Evolutionary conservation across 2,888 invertebrate genomes (phyloP).

Genomic region (Drosophila testacea): DNA sequence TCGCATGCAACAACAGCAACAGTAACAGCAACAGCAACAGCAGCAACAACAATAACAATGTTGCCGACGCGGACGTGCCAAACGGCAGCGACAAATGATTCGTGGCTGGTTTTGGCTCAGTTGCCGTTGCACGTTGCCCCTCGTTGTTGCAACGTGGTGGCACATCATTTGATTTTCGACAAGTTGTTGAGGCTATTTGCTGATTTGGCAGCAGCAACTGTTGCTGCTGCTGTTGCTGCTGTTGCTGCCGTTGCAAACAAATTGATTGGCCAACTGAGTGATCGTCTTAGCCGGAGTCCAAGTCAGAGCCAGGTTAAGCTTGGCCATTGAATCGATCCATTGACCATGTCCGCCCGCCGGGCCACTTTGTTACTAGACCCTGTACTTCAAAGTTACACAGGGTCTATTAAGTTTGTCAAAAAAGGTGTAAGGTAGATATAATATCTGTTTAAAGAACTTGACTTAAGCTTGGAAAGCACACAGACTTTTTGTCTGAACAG

Average conservation of each 20-base stretch:
- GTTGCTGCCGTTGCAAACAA: constrained; percentile 62
- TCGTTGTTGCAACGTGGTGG: constrained; percentile 56
- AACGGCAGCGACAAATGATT: constrained; percentile 76
- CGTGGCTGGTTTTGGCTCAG: constrained; percentile 61
- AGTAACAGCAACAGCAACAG: constrained; percentile 8
- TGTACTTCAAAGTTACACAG: background rate
- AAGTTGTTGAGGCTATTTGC: constrained; percentile 79
- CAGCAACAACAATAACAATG: constrained; percentile 31
- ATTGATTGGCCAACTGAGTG: constrained; percentile 75
- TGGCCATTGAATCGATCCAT: constrained; percentile 29
- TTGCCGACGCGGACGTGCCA: constrained; percentile 76
- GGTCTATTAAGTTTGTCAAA: background rate
- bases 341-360: constrained; percentile 64
- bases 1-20: constrained; percentile 53
- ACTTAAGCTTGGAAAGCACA: no score
- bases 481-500: no score
- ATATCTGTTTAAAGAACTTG: no score
- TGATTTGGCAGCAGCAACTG: constrained; percentile 66
- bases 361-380: constrained; percentile 34
- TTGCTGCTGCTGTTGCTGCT: constrained; percentile 23
- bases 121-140: constrained; percentile 32
- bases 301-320: constrained; percentile 15
- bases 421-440: background rate
- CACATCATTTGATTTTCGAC: constrained; percentile 81
- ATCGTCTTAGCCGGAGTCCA: constrained; percentile 38